Evolutionary conservation across 2,113 vertebrate genomes (phyloP), one percentile per base, ranked within the genome.

Genomic region (Albula goreensis): DNA sequence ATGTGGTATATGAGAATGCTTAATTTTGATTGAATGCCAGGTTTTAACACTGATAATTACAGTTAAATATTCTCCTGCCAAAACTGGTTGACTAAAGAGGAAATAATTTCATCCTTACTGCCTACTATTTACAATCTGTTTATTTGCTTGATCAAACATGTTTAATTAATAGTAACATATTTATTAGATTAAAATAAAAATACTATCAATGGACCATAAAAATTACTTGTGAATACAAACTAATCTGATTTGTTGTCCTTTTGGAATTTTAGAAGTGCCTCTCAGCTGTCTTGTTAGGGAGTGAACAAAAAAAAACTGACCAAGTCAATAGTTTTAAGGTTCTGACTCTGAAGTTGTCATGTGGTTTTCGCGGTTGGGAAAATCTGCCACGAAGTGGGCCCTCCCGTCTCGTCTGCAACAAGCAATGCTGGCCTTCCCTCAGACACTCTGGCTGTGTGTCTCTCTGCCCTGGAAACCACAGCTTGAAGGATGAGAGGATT

Each of bases 361-460:
- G 92, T 89, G 93, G 93, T 90, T 91, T 90, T 5, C 70, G 89
- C 91, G 93, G 92, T 91, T 91, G 63, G 86, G 92, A 93, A 93
- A 93, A 91, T 90, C 91, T 86, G 85, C 92, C 91, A 89, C 90
- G 89, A 90, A 90, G 89, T 25, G 86, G 90, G 90, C 90, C 90
- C 92, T 91, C 92, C 92, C 92, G 92, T 92, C 91, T 93, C 2
- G 90, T 88, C 91, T 91, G 89, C 83, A 90, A 88, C 90, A 89
- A 90, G 90, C 89, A 84, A 85, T 89, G 90, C 87, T 89, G 87
- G 89, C 91, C 85, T 92, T 88, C 90, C 90, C 89, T 89, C 85
- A 50, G 88, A 79, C 81, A 10, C 48, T 82, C 79, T 90, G 93
- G 88, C 89, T 89, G 89, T 88, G 90, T 87, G 90, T 87, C 88